A percentile compares a stretch with the other conserved stretches of the same genome.
phyloP scores from a whole-genome alignment of 2,888 invertebrate genomes.

The Sesia apiformis region DNA sequence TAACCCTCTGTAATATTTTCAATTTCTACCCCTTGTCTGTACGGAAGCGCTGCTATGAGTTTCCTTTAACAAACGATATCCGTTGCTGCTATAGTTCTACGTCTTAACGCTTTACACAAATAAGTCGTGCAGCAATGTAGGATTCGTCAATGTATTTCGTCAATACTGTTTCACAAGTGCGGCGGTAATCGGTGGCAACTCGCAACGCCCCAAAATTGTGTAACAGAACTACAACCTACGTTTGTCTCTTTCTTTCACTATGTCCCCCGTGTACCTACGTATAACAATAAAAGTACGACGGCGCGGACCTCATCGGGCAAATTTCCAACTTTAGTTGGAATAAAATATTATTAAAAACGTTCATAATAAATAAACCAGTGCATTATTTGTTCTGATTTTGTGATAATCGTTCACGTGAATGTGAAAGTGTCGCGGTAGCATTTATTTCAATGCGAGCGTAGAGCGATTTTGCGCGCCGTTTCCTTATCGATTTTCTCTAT shows the following conservation, averaged over 20 bases:
- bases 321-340: conserved; percentile 7
- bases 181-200: too few relatives aligned
- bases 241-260: conserved; percentile 46
- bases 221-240: conserved; percentile 23
- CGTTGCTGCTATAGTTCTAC: too few relatives aligned
- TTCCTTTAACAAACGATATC: too few relatives aligned
- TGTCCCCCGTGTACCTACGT: conserved; percentile 18
- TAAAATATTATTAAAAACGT: conserved; percentile 6
- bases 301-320: conserved; percentile 18
- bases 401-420: conserved; percentile 21
- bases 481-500: conserved; percentile 71
- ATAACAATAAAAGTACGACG: conserved; percentile 20
- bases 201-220: conserved; percentile 47
- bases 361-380: conserved; percentile 8
- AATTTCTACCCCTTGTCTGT: too few relatives aligned
- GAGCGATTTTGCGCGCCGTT: conserved; percentile 56
- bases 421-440: conserved; percentile 41
- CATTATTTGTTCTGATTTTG: conserved; percentile 11
- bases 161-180: too few relatives aligned
- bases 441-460: conserved; percentile 40
- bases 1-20: too few relatives aligned
- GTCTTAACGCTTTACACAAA: too few relatives aligned
- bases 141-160: too few relatives aligned
- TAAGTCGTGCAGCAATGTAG: too few relatives aligned
- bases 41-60: too few relatives aligned